These are phyloP conservation scores for Nipponacmea schrenckii DNA, from an alignment of 2,888 invertebrate genomes.

Conservation along the genomic window DNA sequence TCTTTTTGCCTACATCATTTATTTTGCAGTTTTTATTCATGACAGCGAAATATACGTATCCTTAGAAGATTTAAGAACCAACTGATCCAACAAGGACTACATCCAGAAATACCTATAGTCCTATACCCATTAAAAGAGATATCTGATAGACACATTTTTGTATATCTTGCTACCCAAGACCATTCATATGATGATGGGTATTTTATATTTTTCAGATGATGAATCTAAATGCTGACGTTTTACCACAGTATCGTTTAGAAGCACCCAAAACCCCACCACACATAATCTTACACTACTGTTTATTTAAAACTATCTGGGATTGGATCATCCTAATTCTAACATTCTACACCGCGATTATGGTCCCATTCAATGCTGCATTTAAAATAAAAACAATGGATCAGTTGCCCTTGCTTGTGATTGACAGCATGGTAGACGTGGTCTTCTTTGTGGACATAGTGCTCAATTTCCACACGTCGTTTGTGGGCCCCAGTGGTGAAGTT, in stretches of 20 bases:
- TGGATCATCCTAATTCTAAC: conserved; percentile 99
- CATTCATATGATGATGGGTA: too few species aligned
- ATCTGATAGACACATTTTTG: too few species aligned
- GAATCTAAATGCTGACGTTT: conserved; percentile 97
- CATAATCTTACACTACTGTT: conserved; percentile 99
- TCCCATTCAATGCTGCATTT: conserved; percentile 99
- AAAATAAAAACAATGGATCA: conserved; percentile 89
- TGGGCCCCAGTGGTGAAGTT: conserved; percentile 84
- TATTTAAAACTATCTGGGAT: conserved; percentile 98
- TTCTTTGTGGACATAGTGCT: conserved; percentile 99
- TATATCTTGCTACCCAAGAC: too few species aligned
- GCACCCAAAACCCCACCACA: conserved; percentile 99
- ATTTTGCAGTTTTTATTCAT: too few species aligned
- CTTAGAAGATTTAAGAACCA: too few species aligned
- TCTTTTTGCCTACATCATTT: too few species aligned
- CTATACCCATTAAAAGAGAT: too few species aligned
- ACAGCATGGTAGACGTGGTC: conserved; percentile 97
- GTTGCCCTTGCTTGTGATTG: conserved; percentile 68
- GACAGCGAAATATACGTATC: too few species aligned
- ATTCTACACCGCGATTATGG: conserved; percentile 98
- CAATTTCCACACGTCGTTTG: conserved; percentile 99
- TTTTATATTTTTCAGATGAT: conserved; percentile 78
- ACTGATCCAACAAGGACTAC: too few species aligned
- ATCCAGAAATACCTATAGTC: too few species aligned
- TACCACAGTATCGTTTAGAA: conserved; percentile 80